Evolutionary conservation across 1,140 invertebrate species (phyloP).

Genomic region (Luehdorfia chinensis): DNA sequence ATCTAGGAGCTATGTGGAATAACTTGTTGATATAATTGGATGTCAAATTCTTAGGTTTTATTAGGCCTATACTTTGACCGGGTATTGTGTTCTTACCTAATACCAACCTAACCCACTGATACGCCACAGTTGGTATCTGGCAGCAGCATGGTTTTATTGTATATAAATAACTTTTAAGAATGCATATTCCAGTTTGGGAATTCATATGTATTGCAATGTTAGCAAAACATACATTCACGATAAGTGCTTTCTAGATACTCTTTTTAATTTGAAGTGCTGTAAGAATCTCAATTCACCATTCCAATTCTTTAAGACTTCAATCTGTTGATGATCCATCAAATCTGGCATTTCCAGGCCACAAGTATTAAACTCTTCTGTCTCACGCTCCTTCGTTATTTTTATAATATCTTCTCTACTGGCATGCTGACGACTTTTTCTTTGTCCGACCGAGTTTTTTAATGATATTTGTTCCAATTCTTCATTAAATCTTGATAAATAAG

Average conservation of each 20-base stretch:
- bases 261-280: slow-evolving; percentile 82
- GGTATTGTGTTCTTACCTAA: too few relatives aligned
- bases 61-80: too few relatives aligned
- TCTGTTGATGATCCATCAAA: slow-evolving; percentile 78
- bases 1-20: too few relatives aligned
- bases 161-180: too few relatives aligned
- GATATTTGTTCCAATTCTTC: slow-evolving; percentile 87
- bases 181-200: too few relatives aligned
- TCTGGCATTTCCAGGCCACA: slow-evolving; percentile 86
- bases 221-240: too few relatives aligned
- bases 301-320: slow-evolving; percentile 80
- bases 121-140: too few relatives aligned
- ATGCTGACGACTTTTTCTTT: slow-evolving; percentile 84
- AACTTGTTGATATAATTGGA: too few relatives aligned
- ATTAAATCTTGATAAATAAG: slow-evolving; percentile 81
- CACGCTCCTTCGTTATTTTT: slow-evolving; percentile 82
- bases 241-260: slow-evolving; percentile 77
- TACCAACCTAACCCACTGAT: too few relatives aligned
- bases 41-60: too few relatives aligned
- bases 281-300: slow-evolving; percentile 81
- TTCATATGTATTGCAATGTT: too few relatives aligned
- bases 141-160: too few relatives aligned
- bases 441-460: slow-evolving; percentile 85
- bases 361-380: slow-evolving; percentile 83
- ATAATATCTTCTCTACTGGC: slow-evolving; percentile 86